Percentiles rank a stretch among this genome's conserved stretches.
These are phyloP conservation scores for Phrynocephalus vlangalii DNA, from an alignment of 2,797 vertebrate species.

Conservation along the genomic window DNA sequence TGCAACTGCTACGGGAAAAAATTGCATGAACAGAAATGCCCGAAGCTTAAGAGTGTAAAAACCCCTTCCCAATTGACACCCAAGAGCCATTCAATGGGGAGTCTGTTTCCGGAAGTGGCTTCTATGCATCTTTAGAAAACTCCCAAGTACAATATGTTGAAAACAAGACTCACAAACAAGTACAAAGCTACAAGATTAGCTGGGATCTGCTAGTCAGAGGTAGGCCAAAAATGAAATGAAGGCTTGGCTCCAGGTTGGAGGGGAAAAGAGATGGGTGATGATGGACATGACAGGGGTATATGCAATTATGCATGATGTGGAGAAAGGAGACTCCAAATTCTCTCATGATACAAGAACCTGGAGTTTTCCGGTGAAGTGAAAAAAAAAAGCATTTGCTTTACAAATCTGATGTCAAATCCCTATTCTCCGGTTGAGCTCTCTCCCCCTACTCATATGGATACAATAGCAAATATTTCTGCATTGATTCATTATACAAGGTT, in stretches of 20 bases:
- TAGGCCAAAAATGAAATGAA: neutral
- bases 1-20: too few relatives aligned
- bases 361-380: neutral
- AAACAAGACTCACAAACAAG: too few relatives aligned
- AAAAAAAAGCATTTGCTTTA: neutral
- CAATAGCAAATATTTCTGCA: neutral
- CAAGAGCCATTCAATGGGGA: neutral
- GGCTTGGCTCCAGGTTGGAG: neutral
- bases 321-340: neutral
- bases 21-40: neutral
- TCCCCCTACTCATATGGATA: neutral
- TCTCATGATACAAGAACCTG: neutral
- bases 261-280: neutral
- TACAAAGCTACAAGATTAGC: neutral
- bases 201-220: neutral
- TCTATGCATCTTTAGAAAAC: neutral
- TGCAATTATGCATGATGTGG: neutral
- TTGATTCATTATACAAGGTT: constrained; percentile 15
- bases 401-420: neutral
- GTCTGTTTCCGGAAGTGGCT: neutral
- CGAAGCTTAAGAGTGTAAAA: neutral
- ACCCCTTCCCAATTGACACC: neutral
- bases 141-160: neutral
- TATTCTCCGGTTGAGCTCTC: neutral
- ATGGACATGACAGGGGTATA: neutral